Evolutionary conservation across 2,888 invertebrate species (phyloP).

Genomic region (Arge pagana): DNA sequence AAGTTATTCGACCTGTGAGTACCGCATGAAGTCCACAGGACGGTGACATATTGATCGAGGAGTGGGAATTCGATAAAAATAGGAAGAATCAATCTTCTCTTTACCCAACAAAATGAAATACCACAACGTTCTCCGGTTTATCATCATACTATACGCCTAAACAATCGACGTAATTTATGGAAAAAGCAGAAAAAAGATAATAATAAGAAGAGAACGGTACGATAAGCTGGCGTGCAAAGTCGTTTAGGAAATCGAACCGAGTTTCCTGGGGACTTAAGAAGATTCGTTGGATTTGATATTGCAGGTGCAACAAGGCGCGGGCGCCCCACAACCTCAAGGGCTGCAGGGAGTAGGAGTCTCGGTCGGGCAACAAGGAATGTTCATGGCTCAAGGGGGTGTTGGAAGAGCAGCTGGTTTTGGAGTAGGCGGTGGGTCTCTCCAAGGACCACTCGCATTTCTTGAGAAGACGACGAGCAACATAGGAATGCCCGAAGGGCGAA

Average conservation of each 20-base stretch:
- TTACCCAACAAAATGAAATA: too few species aligned
- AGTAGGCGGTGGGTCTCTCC: slow-evolving; percentile 65
- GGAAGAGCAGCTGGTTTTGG: slow-evolving; percentile 38
- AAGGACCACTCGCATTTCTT: slow-evolving; percentile 83
- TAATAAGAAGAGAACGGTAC: too few species aligned
- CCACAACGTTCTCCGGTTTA: too few species aligned
- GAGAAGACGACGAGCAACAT: slow-evolving; percentile 92
- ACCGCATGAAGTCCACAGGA: too few species aligned
- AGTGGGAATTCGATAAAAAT: too few species aligned
- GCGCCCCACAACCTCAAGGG: slow-evolving; percentile 43
- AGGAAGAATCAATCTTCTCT: too few species aligned
- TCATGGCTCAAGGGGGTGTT: slow-evolving; percentile 49
- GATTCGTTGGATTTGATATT: slow-evolving; percentile 36
- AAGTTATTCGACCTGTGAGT: too few species aligned
- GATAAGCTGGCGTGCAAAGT: too few species aligned
- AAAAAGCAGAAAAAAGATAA: too few species aligned
- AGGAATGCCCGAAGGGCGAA: slow-evolving; percentile 82
- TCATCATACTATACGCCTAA: too few species aligned
- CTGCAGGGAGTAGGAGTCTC: slow-evolving; percentile 50
- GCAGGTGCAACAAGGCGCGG: slow-evolving; percentile 52
- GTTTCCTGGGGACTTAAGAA: slow-evolving; percentile 11
- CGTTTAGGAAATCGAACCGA: background rate
- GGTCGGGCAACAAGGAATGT: slow-evolving; percentile 51
- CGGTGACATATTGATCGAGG: too few species aligned
- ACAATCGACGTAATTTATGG: too few species aligned